Percentiles rank a stretch among this genome's conserved stretches.
Evolutionary conservation across 1,140 invertebrate genomes (phyloP).

Genomic region (Rhopalosiphum maidis): DNA sequence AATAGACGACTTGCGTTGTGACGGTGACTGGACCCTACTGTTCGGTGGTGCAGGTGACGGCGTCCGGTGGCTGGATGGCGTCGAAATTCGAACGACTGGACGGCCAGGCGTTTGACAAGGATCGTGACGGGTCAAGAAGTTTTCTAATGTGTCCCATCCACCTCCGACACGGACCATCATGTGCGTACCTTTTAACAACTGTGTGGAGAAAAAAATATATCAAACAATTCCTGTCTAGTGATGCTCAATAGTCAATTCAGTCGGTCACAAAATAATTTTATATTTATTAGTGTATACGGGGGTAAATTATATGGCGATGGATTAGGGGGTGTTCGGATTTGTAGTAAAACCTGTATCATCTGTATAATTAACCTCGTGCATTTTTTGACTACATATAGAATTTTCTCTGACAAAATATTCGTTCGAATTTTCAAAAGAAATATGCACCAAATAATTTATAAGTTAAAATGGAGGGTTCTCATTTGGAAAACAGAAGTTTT

Average conservation of each 20-base stretch:
- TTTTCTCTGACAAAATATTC: too few species aligned
- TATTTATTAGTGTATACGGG: too few species aligned
- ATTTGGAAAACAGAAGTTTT: background rate
- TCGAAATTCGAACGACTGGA: constrained; percentile 44
- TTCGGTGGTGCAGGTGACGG: background rate
- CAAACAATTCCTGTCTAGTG: background rate
- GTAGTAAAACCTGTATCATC: too few species aligned
- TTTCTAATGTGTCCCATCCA: constrained; percentile 95
- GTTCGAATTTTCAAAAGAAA: too few species aligned
- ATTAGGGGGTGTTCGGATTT: too few species aligned
- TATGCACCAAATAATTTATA: too few species aligned
- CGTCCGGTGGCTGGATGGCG: constrained; percentile 16
- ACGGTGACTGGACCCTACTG: constrained; percentile 44
- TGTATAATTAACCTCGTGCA: too few species aligned
- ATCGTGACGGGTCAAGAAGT: constrained; percentile 96
- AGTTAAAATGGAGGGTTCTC: background rate
- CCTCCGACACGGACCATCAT: constrained; percentile 98
- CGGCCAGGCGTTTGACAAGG: constrained; percentile 77
- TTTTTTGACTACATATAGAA: too few species aligned
- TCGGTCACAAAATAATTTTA: background rate
- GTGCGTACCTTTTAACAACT: constrained; percentile 73
- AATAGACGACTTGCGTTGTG: constrained; percentile 44
- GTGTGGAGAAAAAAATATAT: background rate
- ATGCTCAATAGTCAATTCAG: background rate
- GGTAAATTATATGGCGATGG: too few species aligned